Conservation (phyloP, 2,797 vertebrate species). For the Cynopterus sphinx region DNA sequence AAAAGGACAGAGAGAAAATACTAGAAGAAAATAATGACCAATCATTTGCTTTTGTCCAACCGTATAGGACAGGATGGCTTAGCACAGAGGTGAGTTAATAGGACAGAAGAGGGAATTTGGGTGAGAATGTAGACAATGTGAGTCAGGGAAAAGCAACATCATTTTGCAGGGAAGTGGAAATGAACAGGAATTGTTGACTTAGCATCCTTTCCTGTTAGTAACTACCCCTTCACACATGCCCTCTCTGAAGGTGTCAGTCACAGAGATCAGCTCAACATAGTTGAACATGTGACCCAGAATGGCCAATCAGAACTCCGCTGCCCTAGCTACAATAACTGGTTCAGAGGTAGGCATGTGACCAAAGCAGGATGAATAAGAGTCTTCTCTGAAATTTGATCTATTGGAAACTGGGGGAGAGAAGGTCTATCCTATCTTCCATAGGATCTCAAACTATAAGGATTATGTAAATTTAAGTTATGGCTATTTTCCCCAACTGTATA, state of each 20-base stretch:
- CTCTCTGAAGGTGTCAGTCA: neutral
- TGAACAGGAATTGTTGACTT: neutral
- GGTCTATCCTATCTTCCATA: neutral
- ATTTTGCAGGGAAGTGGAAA: neutral
- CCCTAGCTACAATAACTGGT: neutral
- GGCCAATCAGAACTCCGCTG: neutral
- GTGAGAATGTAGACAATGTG: neutral
- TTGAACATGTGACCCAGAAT: neutral
- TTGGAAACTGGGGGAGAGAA: neutral
- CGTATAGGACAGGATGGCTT: neutral
- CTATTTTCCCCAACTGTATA: neutral
- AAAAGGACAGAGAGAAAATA: neutral
- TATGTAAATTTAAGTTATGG: neutral
- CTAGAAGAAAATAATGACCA: neutral
- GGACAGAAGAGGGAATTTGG: neutral
- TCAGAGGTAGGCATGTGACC: neutral
- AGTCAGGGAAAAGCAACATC: neutral
- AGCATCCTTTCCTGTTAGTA: neutral
- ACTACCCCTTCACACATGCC: neutral
- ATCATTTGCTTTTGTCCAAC: slow-evolving; percentile 11
- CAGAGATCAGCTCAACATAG: neutral
- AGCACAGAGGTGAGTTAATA: neutral
- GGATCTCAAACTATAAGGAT: neutral
- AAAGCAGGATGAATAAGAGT: neutral
- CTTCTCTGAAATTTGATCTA: neutral